Evolutionary conservation across 23 tunicate species (phyloP), one percentile per base, ranked within the genome.

Genomic region (Trididemnum nubilum): DNA sequence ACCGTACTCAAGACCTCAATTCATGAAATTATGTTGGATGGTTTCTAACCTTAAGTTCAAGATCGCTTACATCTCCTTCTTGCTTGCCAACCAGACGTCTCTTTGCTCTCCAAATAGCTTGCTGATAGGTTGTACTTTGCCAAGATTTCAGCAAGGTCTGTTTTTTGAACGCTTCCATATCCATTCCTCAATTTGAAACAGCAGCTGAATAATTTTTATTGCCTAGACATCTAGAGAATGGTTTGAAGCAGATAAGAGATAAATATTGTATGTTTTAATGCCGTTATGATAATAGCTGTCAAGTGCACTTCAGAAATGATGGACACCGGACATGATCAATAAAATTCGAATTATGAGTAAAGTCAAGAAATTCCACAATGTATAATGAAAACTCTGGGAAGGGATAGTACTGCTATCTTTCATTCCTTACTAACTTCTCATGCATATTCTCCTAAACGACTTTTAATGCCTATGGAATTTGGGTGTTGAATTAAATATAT

Each of bases 61-160:
- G 29, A 65, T 33, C 33, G 4, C 34, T 27, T 31, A 82, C 71
- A 1, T 49, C 49, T 40, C 86, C 86, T 22, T 34, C 36, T 25
- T 52, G 31, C 35, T 82, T 82, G 51, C 86, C 86, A n/a, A 67
- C 65, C 18, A 88, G 59, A 12, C 93, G 77, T 63, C 79, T 73
- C 5, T 83, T 71, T 37, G 93, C 93, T 36, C 70, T 82, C 83
- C 83, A 76, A 23, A 88, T 88, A 5, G 87, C 87, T 64, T 77
- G 79, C 54, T 88, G 93, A 51, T 88, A 81, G 2, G 87, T 27
- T 1, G 83, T 32, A 67, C 67, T 70, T 23, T 83, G 78, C 93
- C 93, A 88, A 25, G 93, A 88, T 15, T 77, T 81, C 34, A 39
- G 66, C 61, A 88, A 83, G 31, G 25, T 58, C 39, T 73, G 57